Conservation (phyloP, 2,797 vertebrate species). For the Miichthys miiuy region DNA sequence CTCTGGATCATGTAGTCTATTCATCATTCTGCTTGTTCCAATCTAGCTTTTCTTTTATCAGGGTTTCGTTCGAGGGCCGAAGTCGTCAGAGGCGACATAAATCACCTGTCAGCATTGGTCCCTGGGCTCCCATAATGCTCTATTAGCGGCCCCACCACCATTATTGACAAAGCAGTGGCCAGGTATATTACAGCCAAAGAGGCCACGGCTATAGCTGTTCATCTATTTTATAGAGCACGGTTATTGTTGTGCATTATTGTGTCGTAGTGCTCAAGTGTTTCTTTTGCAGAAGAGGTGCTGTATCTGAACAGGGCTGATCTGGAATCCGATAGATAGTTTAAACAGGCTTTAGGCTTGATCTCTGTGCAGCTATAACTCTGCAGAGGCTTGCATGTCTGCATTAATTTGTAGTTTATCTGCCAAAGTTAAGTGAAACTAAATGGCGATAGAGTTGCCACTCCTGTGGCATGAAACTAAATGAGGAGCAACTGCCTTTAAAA, state of each 20-base stretch:
- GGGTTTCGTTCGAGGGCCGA: slow-evolving; percentile 89
- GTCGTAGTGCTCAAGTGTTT: background rate
- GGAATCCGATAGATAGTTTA: too few species aligned
- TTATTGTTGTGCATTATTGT: slow-evolving; percentile 48
- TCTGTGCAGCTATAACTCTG: background rate
- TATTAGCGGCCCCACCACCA: slow-evolving; percentile 88
- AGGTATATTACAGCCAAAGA: slow-evolving; percentile 60
- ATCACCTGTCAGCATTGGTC: slow-evolving; percentile 89
- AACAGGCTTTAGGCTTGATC: background rate
- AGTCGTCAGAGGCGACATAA: slow-evolving; percentile 96
- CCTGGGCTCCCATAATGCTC: slow-evolving; percentile 94
- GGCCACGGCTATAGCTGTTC: slow-evolving; percentile 34
- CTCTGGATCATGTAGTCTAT: slow-evolving; percentile 95
- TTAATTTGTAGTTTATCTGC: background rate
- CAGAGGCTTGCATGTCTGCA: background rate
- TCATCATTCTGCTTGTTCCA: slow-evolving; percentile 99
- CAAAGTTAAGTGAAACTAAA: too few species aligned
- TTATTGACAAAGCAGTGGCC: slow-evolving; percentile 68
- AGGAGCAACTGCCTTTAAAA: too few species aligned
- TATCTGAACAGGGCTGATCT: background rate
- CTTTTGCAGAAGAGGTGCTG: background rate
- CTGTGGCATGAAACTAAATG: too few species aligned
- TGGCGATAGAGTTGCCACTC: too few species aligned
- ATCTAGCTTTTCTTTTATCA: slow-evolving; percentile 98
- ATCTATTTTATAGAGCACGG: slow-evolving; percentile 40